Percentiles rank a stretch among this genome's conserved stretches.
Conservation (phyloP, 2,888 invertebrate species). For the Ichneumoninae sp. region DNA sequence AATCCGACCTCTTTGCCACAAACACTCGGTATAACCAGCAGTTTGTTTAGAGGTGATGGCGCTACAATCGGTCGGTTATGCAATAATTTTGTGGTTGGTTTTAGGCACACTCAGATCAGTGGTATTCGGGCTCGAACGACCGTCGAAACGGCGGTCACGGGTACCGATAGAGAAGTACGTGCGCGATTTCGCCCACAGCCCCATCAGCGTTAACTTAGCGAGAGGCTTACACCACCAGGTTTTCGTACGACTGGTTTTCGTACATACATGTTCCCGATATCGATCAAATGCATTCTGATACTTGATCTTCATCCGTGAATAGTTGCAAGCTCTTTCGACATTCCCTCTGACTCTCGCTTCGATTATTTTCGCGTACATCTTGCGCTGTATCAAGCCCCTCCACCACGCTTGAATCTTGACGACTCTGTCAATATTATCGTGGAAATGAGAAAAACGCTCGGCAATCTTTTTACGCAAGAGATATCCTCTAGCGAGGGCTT, state of each 20-base stretch:
- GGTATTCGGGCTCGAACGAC: no score
- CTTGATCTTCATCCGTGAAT: conserved; percentile 78
- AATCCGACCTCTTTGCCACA: no score
- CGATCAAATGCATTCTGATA: conserved; percentile 84
- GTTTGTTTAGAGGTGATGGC: no score
- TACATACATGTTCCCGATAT: conserved; percentile 86
- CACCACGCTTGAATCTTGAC: conserved; percentile 88
- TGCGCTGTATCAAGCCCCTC: conserved; percentile 85
- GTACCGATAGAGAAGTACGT: no score
- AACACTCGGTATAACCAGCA: no score
- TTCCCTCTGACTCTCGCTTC: conserved; percentile 84
- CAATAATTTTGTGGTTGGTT: no score
- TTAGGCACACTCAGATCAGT: no score
- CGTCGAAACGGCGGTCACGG: no score
- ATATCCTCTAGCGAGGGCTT: conserved; percentile 88
- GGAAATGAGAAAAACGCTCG: conserved; percentile 84
- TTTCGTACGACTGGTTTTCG: background rate
- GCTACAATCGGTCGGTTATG: no score
- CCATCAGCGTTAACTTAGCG: no score
- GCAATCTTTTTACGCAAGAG: conserved; percentile 85
- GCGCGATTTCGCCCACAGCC: no score
- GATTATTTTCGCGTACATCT: conserved; percentile 84
- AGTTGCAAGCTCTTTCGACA: conserved; percentile 84
- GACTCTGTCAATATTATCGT: conserved; percentile 84
- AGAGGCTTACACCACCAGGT: background rate